These are phyloP conservation scores for Eremobia ochroleuca DNA, from an alignment of 2,888 invertebrate species.

Conservation along the genomic window DNA sequence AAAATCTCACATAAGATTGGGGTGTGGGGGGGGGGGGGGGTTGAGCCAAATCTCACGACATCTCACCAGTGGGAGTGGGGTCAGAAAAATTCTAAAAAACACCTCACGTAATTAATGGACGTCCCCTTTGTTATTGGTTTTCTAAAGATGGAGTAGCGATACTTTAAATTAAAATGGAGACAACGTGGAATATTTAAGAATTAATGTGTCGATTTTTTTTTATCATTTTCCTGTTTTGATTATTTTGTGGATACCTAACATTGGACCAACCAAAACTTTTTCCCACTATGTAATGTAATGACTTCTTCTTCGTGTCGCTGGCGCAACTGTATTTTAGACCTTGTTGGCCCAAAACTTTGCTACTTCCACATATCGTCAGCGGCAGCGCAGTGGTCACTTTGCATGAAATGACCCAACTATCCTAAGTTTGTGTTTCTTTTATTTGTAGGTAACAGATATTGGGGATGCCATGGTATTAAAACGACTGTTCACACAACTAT, in stretches of 20 bases:
- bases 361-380: not conserved
- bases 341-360: not conserved
- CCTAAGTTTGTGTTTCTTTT: slow-evolving; percentile 42
- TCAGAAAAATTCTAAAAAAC: too few species aligned
- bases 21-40: too few species aligned
- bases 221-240: slow-evolving; percentile 1
- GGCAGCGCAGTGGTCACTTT: not conserved
- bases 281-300: not conserved
- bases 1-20: too few species aligned
- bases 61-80: too few species aligned
- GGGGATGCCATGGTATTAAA: slow-evolving; percentile 99
- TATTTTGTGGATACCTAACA: not conserved
- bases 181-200: not conserved
- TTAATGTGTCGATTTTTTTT: not conserved
- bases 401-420: not conserved
- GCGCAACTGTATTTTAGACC: not conserved
- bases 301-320: not conserved
- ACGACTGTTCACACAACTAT: slow-evolving; percentile 97
- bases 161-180: slow-evolving; percentile 2
- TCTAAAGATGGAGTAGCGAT: not conserved
- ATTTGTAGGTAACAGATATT: slow-evolving; percentile 97
- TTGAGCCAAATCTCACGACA: too few species aligned
- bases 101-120: too few species aligned
- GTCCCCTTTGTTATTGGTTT: not conserved
- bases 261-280: not conserved